Evolutionary conservation across 1,140 invertebrate genomes (phyloP).

Genomic region (Bursaphelenchus mucronatus): DNA sequence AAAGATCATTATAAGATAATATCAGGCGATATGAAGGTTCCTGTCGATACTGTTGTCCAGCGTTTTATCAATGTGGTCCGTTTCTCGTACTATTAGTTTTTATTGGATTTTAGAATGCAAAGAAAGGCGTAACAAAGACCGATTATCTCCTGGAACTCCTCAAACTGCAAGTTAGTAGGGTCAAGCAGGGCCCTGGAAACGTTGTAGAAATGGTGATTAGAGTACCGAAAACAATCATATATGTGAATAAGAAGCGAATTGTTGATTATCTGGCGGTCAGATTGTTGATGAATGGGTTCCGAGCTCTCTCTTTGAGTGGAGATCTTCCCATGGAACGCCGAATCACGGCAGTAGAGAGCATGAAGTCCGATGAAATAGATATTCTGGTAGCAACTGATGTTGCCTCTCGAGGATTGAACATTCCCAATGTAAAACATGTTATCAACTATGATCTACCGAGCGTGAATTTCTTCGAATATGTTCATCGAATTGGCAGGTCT

Average conservation of each 20-base stretch:
- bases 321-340: slow-evolving; percentile 82
- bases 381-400: slow-evolving; percentile 86
- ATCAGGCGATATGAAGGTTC: no score
- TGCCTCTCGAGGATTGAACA: slow-evolving; percentile 86
- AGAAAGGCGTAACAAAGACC: slow-evolving; percentile 72
- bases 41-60: no score
- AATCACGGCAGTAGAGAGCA: slow-evolving; percentile 76
- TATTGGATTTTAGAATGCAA: slow-evolving; percentile 87
- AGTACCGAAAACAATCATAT: slow-evolving; percentile 61
- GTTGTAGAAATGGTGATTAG: slow-evolving; percentile 86
- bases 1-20: no score
- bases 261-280: slow-evolving; percentile 12
- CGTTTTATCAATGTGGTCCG: slow-evolving; percentile 76
- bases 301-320: slow-evolving; percentile 44
- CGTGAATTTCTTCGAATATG: slow-evolving; percentile 73
- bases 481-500: slow-evolving; percentile 92
- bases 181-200: slow-evolving; percentile 78
- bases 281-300: slow-evolving; percentile 1
- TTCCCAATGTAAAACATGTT: slow-evolving; percentile 90
- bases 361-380: slow-evolving; percentile 63
- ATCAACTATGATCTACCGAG: slow-evolving; percentile 92
- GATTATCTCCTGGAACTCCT: slow-evolving; percentile 97
- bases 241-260: slow-evolving; percentile 16
- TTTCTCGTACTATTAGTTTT: slow-evolving; percentile 87
- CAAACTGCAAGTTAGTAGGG: slow-evolving; percentile 97